Percentiles rank a stretch among this genome's conserved stretches.
phyloP scores from a whole-genome alignment of 2,113 vertebrate species.

The Myodes glareolus region DNA sequence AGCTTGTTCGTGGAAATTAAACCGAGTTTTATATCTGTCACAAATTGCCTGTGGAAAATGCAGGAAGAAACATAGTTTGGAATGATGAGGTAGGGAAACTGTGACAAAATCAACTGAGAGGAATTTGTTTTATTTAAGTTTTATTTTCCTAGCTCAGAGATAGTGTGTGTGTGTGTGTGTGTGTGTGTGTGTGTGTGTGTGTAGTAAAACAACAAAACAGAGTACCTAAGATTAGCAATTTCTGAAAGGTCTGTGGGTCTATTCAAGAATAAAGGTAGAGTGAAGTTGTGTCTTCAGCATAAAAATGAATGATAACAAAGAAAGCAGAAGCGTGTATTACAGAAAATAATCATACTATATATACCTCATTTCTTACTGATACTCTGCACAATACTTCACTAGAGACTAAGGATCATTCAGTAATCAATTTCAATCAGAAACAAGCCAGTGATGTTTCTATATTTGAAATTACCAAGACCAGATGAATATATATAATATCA shows the following conservation, averaged over 20 bases:
- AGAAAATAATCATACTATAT: neutral
- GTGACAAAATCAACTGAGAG: neutral
- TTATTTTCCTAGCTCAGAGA: neutral
- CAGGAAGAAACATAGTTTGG: neutral
- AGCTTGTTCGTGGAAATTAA: neutral
- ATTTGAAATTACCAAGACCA: neutral
- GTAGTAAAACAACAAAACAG: neutral
- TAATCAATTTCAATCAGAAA: neutral
- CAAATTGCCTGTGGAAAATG: neutral
- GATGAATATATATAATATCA: neutral
- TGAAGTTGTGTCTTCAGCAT: neutral
- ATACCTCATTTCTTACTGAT: neutral
- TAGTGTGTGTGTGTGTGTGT: neutral
- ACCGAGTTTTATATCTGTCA: neutral
- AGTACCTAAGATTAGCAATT: neutral
- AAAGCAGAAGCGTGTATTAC: neutral
- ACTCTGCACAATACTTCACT: neutral
- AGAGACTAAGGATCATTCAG: neutral
- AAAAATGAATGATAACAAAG: neutral
- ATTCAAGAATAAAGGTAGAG: neutral
- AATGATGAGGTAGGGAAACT: neutral
- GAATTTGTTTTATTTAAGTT: neutral
- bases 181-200: neutral
- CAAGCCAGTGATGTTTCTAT: neutral
- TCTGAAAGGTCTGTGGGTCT: neutral